Evolutionary conservation across 1,140 invertebrate genomes (phyloP), one percentile per base, ranked within the genome.

Genomic region (Hestina assimilis): DNA sequence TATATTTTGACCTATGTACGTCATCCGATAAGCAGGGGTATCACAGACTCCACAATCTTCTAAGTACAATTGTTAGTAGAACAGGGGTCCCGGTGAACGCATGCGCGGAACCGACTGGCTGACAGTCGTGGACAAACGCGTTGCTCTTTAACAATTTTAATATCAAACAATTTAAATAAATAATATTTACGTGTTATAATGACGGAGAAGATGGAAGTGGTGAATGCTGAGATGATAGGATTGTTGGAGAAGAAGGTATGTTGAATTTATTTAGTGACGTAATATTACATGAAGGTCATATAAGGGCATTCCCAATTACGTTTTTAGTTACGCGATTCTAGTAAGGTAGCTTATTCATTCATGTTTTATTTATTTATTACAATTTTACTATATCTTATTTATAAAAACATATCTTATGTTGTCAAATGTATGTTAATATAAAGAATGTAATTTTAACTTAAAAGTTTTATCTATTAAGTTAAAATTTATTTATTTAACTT

Each of bases 231-330:
- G 38, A 70, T 51, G 20, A 70, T 70, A 46, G 60, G 57, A 20
- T 46, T 70, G 5, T 41, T 70, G 19, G 67, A 70, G 11, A 70
- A 70, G 42, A 70, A 66, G 67, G 67, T 70, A 55, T 45, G 56
- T 59, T 19, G 12, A 31, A 31, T 8, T 3, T 9, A 38, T 6
- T 38, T 43, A 20, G n/a, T 53, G 31, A 53, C 40, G 46, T 52
- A 64, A 66, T 59, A 55, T 54, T 52, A 59, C 15, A 7, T 50
- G 60, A 59, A 69, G 67, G 67, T 66, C 60, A 63, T 38, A 31
- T 35, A 8, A 45, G 11, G 43, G 14, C 42, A 19, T 8, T 38
- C 7, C 15, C 21, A n/a, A 19, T 12, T 47, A 31, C n/a, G 5
- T 15, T 47, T 47, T 19, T 19, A 17, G 28, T 33, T 46, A 21